phyloP scores from a whole-genome alignment of 2,797 vertebrate species.

The Spinus pinus region DNA sequence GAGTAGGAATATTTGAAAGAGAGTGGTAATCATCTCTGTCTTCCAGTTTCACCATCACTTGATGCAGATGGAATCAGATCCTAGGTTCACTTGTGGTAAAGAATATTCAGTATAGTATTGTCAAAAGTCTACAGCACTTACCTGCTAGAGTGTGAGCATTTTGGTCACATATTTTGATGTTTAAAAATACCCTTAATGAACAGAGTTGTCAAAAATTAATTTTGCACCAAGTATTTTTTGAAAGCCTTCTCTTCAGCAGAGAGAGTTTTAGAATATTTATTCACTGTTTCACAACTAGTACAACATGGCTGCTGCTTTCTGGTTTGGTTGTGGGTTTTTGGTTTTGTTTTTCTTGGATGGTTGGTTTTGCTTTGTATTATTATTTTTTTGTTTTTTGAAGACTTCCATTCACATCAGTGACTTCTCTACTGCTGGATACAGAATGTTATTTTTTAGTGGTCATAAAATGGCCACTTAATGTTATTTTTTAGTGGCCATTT shows the following conservation, averaged over 20 bases:
- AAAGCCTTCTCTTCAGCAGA: neutral
- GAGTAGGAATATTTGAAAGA: neutral
- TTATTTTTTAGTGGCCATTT: too few relatives aligned
- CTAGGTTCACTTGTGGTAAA: neutral
- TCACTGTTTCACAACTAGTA: neutral
- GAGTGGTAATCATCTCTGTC: neutral
- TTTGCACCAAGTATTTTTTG: neutral
- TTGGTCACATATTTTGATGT: neutral
- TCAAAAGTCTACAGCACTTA: neutral
- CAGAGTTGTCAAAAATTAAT: rapidly evolving
- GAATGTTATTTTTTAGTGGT: neutral
- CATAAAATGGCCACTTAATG: neutral
- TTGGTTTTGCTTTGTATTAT: neutral
- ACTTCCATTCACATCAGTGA: neutral
- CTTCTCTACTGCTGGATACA: neutral
- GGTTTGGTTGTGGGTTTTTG: neutral
- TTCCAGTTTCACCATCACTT: neutral
- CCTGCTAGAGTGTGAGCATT: neutral
- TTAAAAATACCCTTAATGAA: neutral
- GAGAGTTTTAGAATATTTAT: neutral
- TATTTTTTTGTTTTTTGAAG: neutral
- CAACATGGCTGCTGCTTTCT: neutral
- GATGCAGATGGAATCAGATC: neutral
- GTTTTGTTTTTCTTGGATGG: neutral
- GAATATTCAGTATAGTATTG: neutral